A percentile compares a stretch with the other conserved stretches of the same genome.
Evolutionary conservation across 2,113 vertebrate species (phyloP).

Genomic region (Cyphomyrus plagiostoma): DNA sequence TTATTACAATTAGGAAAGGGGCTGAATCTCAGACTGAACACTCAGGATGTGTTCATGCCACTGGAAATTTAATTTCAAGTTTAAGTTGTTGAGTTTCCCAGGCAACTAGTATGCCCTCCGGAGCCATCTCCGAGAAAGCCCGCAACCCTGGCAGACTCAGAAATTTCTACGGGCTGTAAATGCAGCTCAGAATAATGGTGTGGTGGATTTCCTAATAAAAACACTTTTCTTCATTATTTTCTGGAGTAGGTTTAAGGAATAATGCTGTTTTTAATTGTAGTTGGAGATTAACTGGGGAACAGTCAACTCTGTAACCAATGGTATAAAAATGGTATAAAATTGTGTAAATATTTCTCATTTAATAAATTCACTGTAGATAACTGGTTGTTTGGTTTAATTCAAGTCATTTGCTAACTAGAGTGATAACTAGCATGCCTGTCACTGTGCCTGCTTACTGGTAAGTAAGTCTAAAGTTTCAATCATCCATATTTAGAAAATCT

Average conservation of each 20-base stretch:
- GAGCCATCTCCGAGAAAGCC: not conserved
- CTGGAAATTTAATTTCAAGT: not conserved
- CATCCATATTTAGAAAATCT: not conserved
- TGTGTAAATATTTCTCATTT: not conserved
- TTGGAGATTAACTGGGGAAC: not conserved
- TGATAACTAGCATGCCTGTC: not conserved
- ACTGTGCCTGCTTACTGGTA: not conserved
- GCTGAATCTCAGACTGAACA: not conserved
- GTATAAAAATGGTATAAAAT: not conserved
- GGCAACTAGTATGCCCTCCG: not conserved
- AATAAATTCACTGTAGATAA: not conserved
- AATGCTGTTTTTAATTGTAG: not conserved
- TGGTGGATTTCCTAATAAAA: not conserved
- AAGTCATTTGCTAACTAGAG: not conserved
- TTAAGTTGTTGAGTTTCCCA: constrained; percentile 1
- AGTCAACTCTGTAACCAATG: not conserved
- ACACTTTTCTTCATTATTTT: not conserved
- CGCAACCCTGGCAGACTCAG: not conserved
- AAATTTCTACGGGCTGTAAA: not conserved
- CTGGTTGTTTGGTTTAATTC: not conserved
- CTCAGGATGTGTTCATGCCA: not conserved
- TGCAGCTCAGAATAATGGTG: not conserved
- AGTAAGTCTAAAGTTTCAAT: not conserved
- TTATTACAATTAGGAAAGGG: not conserved
- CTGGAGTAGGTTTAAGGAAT: not conserved